Conservation (phyloP, 2,113 vertebrate species). For the Rhynchomys soricoides region DNA sequence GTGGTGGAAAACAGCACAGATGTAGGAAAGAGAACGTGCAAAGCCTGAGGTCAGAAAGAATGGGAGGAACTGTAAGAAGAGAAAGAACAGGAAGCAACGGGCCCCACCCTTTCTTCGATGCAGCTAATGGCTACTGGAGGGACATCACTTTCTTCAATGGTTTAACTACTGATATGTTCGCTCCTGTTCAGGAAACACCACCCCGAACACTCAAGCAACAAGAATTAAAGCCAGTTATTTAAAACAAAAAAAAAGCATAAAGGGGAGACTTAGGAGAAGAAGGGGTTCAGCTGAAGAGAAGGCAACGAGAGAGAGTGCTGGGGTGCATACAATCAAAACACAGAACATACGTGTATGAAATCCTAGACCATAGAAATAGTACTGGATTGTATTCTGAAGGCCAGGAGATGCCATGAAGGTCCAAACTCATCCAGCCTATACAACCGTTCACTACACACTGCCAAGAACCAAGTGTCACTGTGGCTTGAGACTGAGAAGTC, state of each 20-base stretch:
- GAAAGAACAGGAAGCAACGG: neutral
- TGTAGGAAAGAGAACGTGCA: neutral
- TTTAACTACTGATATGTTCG: neutral
- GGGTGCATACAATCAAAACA: neutral
- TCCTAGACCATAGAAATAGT: neutral
- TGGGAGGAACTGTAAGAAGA: neutral
- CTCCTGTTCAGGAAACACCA: neutral
- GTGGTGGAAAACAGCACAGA: neutral
- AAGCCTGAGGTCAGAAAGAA: neutral
- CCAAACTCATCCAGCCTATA: neutral
- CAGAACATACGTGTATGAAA: neutral
- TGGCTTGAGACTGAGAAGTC: neutral
- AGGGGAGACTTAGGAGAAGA: neutral
- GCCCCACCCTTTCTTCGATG: neutral
- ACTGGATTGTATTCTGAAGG: neutral
- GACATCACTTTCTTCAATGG: neutral
- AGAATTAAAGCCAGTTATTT: neutral
- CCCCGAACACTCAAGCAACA: neutral
- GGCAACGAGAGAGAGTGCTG: neutral
- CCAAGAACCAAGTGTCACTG: neutral
- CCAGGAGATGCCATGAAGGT: fast-evolving
- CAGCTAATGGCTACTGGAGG: neutral
- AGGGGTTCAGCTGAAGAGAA: neutral
- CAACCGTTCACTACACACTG: neutral
- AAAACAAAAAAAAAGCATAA: neutral